Evolutionary conservation across 1,140 invertebrate species (phyloP).

Genomic region (Bactericera cockerelli): DNA sequence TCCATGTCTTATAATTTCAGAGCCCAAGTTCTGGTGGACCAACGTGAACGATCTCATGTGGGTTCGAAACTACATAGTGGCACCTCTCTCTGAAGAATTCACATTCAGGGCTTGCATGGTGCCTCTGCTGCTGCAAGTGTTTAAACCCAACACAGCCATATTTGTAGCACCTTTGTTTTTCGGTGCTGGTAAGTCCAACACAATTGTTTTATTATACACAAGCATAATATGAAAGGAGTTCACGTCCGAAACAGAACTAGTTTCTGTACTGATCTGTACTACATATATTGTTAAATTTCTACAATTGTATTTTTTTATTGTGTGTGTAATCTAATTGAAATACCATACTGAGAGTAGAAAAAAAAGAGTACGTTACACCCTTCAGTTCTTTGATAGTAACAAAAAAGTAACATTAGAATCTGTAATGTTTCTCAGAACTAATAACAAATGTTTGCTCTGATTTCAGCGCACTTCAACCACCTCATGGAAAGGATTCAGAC

Average conservation of each 20-base stretch:
- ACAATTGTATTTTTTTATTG: too few species aligned
- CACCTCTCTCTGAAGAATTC: slow-evolving; percentile 87
- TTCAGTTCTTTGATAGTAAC: too few species aligned
- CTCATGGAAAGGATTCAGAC: slow-evolving; percentile 59
- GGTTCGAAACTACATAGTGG: slow-evolving; percentile 78
- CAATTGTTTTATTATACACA: slow-evolving; percentile 12
- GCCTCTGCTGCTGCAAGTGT: slow-evolving; percentile 69
- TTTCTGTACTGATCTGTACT: too few species aligned
- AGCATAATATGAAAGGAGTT: too few species aligned
- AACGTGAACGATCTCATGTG: slow-evolving; percentile 60
- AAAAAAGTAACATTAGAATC: too few species aligned
- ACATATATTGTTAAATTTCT: too few species aligned
- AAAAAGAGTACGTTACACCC: too few species aligned
- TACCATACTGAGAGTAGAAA: too few species aligned
- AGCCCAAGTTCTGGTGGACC: slow-evolving; percentile 55
- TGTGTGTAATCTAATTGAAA: too few species aligned
- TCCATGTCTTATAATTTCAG: slow-evolving; percentile 38
- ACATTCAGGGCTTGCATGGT: slow-evolving; percentile 89
- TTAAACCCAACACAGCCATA: slow-evolving; percentile 54
- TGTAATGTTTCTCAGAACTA: too few species aligned
- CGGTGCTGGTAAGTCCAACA: slow-evolving; percentile 53
- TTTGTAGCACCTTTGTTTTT: slow-evolving; percentile 83
- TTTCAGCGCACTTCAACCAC: slow-evolving; percentile 87
- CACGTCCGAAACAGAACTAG: too few species aligned
- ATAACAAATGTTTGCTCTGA: too few species aligned